Evolutionary conservation across 2,113 vertebrate genomes (phyloP).

Genomic region (Terrapene triunguis): DNA sequence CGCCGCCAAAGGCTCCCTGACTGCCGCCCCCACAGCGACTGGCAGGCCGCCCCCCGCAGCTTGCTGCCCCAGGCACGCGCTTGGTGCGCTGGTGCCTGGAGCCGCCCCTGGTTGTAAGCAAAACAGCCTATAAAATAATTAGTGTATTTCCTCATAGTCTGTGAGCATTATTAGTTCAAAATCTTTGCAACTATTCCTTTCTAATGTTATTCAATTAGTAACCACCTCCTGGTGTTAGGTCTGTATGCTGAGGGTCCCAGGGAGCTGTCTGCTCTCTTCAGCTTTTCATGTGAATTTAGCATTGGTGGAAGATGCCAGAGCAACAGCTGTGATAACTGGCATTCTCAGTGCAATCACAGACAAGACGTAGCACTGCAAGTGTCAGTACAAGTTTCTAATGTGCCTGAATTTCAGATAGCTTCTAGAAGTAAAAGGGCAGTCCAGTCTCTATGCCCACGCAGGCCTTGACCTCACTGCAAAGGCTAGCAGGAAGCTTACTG

Average conservation of each 20-base stretch:
- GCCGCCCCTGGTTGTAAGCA: not conserved
- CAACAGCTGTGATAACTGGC: not conserved
- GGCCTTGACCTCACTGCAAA: not conserved
- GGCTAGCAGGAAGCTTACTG: too few species aligned
- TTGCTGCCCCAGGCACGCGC: too few species aligned
- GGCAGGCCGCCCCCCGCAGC: too few species aligned
- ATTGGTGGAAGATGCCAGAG: not conserved
- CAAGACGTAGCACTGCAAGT: not conserved
- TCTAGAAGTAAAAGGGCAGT: not conserved
- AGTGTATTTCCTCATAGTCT: not conserved
- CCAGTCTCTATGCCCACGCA: not conserved
- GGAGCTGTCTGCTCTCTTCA: not conserved
- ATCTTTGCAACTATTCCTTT: not conserved
- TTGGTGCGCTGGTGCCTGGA: too few species aligned
- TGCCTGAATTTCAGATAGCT: not conserved
- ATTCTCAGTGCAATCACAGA: not conserved
- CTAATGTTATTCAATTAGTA: not conserved
- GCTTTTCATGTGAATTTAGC: not conserved
- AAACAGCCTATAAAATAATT: conserved; percentile 37
- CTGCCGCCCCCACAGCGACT: too few species aligned
- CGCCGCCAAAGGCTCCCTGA: too few species aligned
- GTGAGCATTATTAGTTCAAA: not conserved
- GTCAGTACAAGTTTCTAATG: not conserved
- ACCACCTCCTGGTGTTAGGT: fast-evolving
- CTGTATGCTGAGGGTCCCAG: not conserved